Percentiles rank a stretch among this genome's conserved stretches.
Evolutionary conservation across 2,888 invertebrate genomes (phyloP).

Genomic region (Celastrina argiolus): DNA sequence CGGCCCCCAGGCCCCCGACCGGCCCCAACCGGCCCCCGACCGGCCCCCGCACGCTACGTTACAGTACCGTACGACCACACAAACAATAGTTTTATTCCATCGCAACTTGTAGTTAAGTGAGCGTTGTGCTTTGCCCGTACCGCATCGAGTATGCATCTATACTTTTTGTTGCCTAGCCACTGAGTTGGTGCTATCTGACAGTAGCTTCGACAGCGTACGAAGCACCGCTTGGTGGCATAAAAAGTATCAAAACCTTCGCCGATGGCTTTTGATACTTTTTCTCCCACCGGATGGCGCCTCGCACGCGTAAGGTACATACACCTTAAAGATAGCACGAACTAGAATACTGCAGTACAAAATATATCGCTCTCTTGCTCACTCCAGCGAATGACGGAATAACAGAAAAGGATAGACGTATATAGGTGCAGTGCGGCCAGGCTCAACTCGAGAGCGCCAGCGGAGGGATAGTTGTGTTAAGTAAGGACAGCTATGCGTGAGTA

Average conservation of each 20-base stretch:
- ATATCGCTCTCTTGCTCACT: neutral
- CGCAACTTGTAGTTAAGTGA: conserved; percentile 60
- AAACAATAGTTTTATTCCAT: conserved; percentile 72
- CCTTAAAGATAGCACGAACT: too few species aligned
- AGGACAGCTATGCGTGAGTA: conserved; percentile 62
- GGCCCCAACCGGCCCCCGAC: neutral
- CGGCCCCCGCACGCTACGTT: conserved; percentile 50
- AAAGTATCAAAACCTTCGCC: neutral
- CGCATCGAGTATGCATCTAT: neutral
- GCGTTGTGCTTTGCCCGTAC: neutral
- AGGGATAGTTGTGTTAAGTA: conserved; percentile 52
- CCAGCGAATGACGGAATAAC: neutral
- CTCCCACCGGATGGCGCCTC: too few species aligned
- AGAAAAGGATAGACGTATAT: conserved; percentile 11
- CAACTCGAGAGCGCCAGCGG: neutral
- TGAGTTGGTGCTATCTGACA: too few species aligned
- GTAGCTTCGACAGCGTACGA: too few species aligned
- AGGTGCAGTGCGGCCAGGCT: neutral
- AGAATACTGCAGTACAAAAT: neutral
- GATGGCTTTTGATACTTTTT: too few species aligned
- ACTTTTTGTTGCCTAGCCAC: neutral
- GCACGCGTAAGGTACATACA: too few species aligned
- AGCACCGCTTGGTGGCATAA: too few species aligned
- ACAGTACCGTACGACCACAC: conserved; percentile 56
- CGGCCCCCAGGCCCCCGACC: neutral